Evolutionary conservation across 2,888 invertebrate species (phyloP), one percentile per base, ranked within the genome.

Genomic region (Ophion obscuratus): DNA sequence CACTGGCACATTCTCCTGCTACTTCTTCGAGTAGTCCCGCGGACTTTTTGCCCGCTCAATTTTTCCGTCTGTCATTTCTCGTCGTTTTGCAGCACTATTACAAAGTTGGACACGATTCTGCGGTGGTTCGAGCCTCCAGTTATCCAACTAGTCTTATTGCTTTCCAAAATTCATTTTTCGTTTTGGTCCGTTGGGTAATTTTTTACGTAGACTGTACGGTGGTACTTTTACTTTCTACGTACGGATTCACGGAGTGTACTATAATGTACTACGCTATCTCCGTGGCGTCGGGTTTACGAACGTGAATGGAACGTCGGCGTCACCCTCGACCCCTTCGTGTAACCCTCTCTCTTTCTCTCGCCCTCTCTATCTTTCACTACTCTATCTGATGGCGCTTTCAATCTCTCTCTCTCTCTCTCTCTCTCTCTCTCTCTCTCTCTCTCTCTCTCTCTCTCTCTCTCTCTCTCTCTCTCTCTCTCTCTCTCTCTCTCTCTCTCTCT

Each of bases 181-280:
- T 36, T n/a, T n/a, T 4, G 17, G 4, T 6, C 4, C 64, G 67
- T 40, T 66, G 1, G 31, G 31, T 4, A 11, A n/a, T 11, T 85
- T 85, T 83, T 62, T 57, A 78, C 27, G 24, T 24, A 14, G 76
- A 83, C 87, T 82, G 85, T 85, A 81, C 81, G 24, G 47, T 62
- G 59, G 76, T 71, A 88, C 88, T 88, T 82, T 88, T 87, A 85
- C 87, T 88, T 88, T 88, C 84, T 80, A 81, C 53, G 68, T 62
- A 76, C 67, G 61, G 66, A 59, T 85, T 82, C 79, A 75, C 78
- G 64, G 66, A 57, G 76, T 84, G 67, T 86, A 78, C 78, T 73
- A 86, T 81, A 87, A 87, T 85, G 88, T 89, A 88, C 83, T 87
- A 81, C 84, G 73, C 81, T 85, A 87, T 88, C 88, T 86, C 87